Evolutionary conservation across 2,888 invertebrate species (phyloP), one percentile per base, ranked within the genome.

Genomic region (Cabera pusaria): DNA sequence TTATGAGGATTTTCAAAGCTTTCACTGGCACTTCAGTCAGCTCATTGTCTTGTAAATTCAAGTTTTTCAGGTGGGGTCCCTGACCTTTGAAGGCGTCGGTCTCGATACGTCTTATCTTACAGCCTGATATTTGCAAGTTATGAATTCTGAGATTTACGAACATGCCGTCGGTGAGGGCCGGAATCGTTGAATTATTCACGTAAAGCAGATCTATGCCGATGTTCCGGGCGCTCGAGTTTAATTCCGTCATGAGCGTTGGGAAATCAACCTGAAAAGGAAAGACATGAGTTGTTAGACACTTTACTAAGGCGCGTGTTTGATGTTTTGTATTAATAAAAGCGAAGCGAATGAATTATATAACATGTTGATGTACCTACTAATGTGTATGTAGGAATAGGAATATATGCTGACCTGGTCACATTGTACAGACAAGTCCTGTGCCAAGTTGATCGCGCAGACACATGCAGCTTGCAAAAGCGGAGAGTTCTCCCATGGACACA

Each of bases 401-500:
- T n/a, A n/a, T 14, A 14, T 14, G 4, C 4, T 31, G 23, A 92
- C 92, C 90, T 95, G 94, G 82, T 96, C 96, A 80, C 97, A 97
- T 82, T 97, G 97, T 49, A 97, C 94, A 16, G 96, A 96, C 6
- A 97, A 89, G 72, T 96, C 96, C 57, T 93, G 92, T 22, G 95
- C 96, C 46, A 96, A 90, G 73, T 96, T 97, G 76, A 94, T 94
- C 46, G 96, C 96, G 82, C 97, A 97, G 43, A 97, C 92, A 76
- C 97, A 97, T 24, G 95, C 93, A 27, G 94, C 92, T 66, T 96
- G 95, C 44, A 97, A 91, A 26, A 91, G 90, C 10, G 93, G 90
- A 45, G 94, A 92, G 41, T 91, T 90, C 59, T 94, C 94, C 96
- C 97, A 97, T 0, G 97, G 97, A 79, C 97, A 97, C 65, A 95